Evolutionary conservation across 2,113 vertebrate species (phyloP).

Genomic region (Coregonus clupeaformis): DNA sequence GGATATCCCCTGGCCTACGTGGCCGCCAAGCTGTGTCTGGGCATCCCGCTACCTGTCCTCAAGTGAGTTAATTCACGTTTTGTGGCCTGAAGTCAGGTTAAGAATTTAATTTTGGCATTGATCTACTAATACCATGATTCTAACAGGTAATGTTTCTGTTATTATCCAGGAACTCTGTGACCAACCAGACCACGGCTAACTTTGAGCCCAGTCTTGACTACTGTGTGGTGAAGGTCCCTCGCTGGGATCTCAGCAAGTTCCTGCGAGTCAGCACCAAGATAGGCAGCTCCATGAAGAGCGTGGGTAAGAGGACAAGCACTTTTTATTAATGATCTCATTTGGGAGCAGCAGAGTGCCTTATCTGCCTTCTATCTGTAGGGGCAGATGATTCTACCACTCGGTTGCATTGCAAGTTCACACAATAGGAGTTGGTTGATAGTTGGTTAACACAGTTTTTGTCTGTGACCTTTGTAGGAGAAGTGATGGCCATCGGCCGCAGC

Average conservation of each 20-base stretch:
- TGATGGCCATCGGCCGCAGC: conserved; percentile 93
- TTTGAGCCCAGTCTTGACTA: conserved; percentile 98
- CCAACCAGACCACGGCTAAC: conserved; percentile 91
- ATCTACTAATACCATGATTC: not conserved
- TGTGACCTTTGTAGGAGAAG: conserved; percentile 81
- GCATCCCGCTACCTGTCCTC: conserved; percentile 88
- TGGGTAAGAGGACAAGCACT: conserved; percentile 72
- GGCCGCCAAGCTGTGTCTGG: conserved; percentile 91
- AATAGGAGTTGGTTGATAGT: not conserved
- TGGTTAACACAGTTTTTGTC: not conserved
- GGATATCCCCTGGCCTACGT: conserved; percentile 95
- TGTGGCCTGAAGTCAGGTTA: not conserved
- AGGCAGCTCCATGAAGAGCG: conserved; percentile 98
- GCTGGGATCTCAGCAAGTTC: conserved; percentile 99
- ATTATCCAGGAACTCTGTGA: conserved; percentile 87
- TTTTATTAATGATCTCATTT: not conserved
- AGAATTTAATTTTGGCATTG: not conserved
- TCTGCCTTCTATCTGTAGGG: not conserved
- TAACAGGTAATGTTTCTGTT: not conserved
- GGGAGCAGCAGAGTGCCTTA: not conserved
- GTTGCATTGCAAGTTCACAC: not conserved
- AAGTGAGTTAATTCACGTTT: conserved; percentile 72
- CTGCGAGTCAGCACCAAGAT: conserved; percentile 93
- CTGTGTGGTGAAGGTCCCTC: conserved; percentile 95
- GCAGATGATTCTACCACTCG: not conserved